Evolutionary conservation across 2,113 vertebrate species (phyloP), one percentile per base, ranked within the genome.

Genomic region (Xiphias gladius): DNA sequence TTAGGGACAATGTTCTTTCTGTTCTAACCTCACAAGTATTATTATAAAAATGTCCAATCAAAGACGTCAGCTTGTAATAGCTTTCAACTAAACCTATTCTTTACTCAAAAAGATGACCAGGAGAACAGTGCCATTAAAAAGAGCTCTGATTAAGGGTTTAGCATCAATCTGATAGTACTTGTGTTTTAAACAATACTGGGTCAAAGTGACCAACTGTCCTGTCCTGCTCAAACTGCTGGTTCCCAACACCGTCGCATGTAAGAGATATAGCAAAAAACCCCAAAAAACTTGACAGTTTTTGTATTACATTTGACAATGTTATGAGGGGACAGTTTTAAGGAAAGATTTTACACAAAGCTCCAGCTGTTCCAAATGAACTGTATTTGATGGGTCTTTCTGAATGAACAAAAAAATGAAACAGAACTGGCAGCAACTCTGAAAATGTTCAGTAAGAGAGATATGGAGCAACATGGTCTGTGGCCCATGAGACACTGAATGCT

Each of bases 381-480:
- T 4, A 17, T 52, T 30, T 48, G 12, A 5, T 58, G 43, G 26
- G 17, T 6, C 12, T 30, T 70, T 61, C 19, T 8, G 55, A 50
- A 24, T 11, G 17, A 19, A 59, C 17, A 63, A 13, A 22, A 5
- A 72, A 19, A 26, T 1, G 3, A 24, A 57, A 64, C 3, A 20
- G 26, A 63, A 50, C n/a, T 22, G 57, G 66, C n/a, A 77, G 35
- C 46, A 17, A 43, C 24, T 67, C 35, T 58, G 5, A 17, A 58
- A 5, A n/a, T 54, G 50, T 46, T 76, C 35, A 79, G 55, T 37
- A 54, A 67, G 24, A 52, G 57, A 64, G 19, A 74, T 62, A 80
- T 75, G 78, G 87, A 74, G 79, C 68, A 71, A 70, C 79, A 85
- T 64, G 71, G 86, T 89, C 81, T 73, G 55, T 66, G 82, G 85